Conservation (phyloP, 2,888 invertebrate genomes). For the Drosophila stalkeri region DNA sequence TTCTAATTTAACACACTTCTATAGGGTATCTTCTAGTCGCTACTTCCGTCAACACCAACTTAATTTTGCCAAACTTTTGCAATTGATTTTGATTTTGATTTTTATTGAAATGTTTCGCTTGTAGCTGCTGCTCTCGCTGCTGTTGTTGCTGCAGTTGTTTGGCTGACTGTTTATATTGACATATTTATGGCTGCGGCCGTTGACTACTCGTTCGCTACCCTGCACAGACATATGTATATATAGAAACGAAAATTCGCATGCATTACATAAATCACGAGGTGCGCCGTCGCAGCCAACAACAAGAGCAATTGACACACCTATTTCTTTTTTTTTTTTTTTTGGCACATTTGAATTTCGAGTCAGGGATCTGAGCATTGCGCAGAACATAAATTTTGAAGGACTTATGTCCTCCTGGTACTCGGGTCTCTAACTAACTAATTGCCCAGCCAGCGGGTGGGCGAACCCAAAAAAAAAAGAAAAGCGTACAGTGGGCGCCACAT, state of each 20-base stretch:
- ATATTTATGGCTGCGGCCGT: slow-evolving; percentile 73
- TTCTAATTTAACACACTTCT: not conserved
- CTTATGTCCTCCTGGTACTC: slow-evolving; percentile 42
- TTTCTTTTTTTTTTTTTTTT: slow-evolving; percentile 46
- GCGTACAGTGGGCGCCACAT: slow-evolving; percentile 26
- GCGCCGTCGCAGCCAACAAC: slow-evolving; percentile 48
- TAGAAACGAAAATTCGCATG: slow-evolving; percentile 41
- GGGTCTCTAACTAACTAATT: slow-evolving; percentile 40
- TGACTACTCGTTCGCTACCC: slow-evolving; percentile 26
- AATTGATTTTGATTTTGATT: slow-evolving; percentile 77
- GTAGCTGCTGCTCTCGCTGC: slow-evolving; percentile 56
- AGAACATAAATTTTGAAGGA: slow-evolving; percentile 30
- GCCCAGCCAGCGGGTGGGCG: slow-evolving; percentile 43
- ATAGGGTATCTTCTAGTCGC: slow-evolving; percentile 3
- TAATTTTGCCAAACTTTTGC: slow-evolving; percentile 37
- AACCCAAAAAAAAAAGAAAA: not conserved
- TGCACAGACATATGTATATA: slow-evolving; percentile 8
- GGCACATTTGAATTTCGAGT: slow-evolving; percentile 59
- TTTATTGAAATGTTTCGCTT: slow-evolving; percentile 79
- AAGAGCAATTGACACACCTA: slow-evolving; percentile 62
- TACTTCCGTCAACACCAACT: not conserved
- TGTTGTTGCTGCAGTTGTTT: slow-evolving; percentile 57
- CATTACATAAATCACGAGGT: slow-evolving; percentile 73
- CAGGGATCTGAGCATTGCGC: slow-evolving; percentile 32
- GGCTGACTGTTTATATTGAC: slow-evolving; percentile 71